These are phyloP conservation scores for Holothuria leucospilota DNA, from an alignment of 53 echinoderm and acorn worm species.

Conservation along the genomic window DNA sequence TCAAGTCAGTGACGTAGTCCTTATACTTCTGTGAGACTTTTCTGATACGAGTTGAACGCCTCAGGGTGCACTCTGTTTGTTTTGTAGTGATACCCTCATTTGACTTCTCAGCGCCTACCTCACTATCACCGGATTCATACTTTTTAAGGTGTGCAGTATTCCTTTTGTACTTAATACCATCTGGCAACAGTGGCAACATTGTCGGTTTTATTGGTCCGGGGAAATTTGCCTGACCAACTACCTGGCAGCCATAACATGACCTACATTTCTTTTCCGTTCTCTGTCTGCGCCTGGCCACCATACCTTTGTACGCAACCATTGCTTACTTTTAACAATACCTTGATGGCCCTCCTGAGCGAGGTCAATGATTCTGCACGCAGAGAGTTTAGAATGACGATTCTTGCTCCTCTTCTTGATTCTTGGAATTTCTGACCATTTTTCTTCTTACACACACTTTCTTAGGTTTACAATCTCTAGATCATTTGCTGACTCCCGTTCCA, in stretches of 20 bases:
- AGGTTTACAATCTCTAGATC: constrained; percentile 30
- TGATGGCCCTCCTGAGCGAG: constrained; percentile 54
- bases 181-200: no score
- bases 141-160: constrained; percentile 58
- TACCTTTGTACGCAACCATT: constrained; percentile 63
- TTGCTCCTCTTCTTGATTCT: constrained; percentile 26
- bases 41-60: neutral
- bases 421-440: constrained; percentile 30
- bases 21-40: neutral
- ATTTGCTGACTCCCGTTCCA: constrained; percentile 54
- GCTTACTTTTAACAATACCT: constrained; percentile 73
- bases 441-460: constrained; percentile 14
- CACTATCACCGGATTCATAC: neutral
- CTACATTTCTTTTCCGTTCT: constrained; percentile 53
- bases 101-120: neutral
- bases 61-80: neutral
- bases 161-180: constrained; percentile 52
- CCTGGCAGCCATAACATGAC: constrained; percentile 66
- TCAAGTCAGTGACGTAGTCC: neutral
- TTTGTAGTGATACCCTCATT: neutral
- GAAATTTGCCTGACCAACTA: constrained; percentile 42
- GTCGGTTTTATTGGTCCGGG: no score
- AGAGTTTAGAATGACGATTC: constrained; percentile 53
- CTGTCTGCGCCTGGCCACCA: constrained; percentile 61
- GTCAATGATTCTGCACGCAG: neutral